phyloP scores from a whole-genome alignment of 2,797 vertebrate species.

The Leptatherina wallacei region DNA sequence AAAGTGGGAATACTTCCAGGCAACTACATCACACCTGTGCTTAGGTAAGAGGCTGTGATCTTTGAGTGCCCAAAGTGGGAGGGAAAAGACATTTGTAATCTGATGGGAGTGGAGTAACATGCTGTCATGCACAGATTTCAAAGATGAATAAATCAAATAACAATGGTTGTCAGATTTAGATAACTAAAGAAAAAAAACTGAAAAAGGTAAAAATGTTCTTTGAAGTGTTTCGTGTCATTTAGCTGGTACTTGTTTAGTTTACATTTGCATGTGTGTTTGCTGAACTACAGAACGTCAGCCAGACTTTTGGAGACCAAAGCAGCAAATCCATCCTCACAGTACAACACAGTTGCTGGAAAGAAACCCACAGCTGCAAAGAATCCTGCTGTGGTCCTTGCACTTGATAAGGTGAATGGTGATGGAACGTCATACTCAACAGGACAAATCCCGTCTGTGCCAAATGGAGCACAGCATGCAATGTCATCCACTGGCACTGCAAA shows the following conservation, averaged over 20 bases:
- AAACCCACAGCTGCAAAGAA: conserved; percentile 75
- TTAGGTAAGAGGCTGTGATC: conserved; percentile 84
- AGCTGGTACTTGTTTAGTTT: not conserved
- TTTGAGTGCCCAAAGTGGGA: conserved; percentile 30
- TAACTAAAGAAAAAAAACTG: not conserved
- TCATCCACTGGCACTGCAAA: conserved; percentile 79
- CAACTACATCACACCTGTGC: conserved; percentile 91
- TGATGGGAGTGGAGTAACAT: conserved; percentile 22
- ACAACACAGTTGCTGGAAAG: conserved; percentile 75
- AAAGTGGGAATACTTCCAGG: conserved; percentile 92
- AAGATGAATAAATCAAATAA: conserved; percentile 4
- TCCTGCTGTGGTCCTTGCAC: conserved; percentile 86
- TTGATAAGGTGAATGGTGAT: conserved; percentile 85
- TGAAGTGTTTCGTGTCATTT: not conserved
- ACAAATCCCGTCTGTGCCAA: conserved; percentile 74
- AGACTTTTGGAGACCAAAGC: conserved; percentile 87
- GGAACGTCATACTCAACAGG: conserved; percentile 74
- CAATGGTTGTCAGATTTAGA: not conserved
- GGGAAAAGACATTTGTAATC: conserved; percentile 44
- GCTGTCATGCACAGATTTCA: conserved; percentile 11
- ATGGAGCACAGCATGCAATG: conserved; percentile 81
- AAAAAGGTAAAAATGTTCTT: not conserved
- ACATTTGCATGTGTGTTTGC: conserved; percentile 25
- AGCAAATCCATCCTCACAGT: conserved; percentile 75
- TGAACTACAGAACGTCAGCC: conserved; percentile 87